Percentiles rank a stretch among this genome's conserved stretches.
These are phyloP conservation scores for Cantharis nigra DNA, from an alignment of 2,888 invertebrate species.

Conservation along the genomic window DNA sequence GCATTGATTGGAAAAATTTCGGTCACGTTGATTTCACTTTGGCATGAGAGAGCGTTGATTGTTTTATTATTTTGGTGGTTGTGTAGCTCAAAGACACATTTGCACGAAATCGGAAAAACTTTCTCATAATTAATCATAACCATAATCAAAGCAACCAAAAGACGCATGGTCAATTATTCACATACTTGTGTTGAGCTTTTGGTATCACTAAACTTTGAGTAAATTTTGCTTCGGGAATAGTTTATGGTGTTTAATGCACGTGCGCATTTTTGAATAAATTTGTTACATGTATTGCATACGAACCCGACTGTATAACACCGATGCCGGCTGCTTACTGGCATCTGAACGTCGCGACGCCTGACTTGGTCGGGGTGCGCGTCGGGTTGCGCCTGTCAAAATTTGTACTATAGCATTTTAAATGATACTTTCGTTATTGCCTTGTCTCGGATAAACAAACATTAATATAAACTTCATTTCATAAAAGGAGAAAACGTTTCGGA, in stretches of 20 bases:
- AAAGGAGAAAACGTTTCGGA: neutral
- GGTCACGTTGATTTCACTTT: neutral
- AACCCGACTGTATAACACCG: slow-evolving; percentile 17
- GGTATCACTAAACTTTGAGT: slow-evolving; percentile 11
- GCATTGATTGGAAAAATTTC: neutral
- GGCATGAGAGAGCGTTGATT: slow-evolving; percentile 9
- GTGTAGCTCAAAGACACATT: slow-evolving; percentile 43
- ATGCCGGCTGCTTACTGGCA: slow-evolving; percentile 24
- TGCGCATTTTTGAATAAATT: slow-evolving; percentile 14
- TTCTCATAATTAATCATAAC: slow-evolving; percentile 41
- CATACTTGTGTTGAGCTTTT: slow-evolving; percentile 23
- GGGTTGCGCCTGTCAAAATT: slow-evolving; percentile 31
- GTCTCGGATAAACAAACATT: slow-evolving; percentile 22
- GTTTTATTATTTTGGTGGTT: slow-evolving; percentile 23
- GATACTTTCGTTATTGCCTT: slow-evolving; percentile 32
- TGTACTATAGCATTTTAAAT: slow-evolving; percentile 24
- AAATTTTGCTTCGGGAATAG: neutral
- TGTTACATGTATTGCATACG: neutral
- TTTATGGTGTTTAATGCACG: slow-evolving; percentile 9
- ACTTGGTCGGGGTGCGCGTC: slow-evolving; percentile 14
- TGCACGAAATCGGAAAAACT: slow-evolving; percentile 48
- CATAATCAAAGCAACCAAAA: slow-evolving; percentile 46
- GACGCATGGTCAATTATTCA: slow-evolving; percentile 44
- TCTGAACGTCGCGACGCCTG: slow-evolving; percentile 16
- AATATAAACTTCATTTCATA: slow-evolving; percentile 20